These are phyloP conservation scores for Lagocephalus sceleratus DNA, from an alignment of 2,797 vertebrate genomes.

Conservation along the genomic window DNA sequence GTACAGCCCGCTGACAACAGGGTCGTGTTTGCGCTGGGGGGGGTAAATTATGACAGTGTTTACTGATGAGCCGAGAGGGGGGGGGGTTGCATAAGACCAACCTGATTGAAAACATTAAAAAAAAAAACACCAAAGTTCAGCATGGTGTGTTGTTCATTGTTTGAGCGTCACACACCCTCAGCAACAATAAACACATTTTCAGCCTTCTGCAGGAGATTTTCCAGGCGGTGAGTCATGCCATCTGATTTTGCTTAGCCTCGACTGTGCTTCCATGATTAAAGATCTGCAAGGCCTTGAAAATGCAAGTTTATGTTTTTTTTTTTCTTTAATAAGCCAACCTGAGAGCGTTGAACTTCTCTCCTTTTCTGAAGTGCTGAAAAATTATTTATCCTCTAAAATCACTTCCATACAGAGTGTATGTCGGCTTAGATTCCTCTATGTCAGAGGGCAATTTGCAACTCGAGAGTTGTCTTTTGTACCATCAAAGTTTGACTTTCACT, in stretches of 20 bases:
- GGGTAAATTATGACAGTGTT: conserved; percentile 74
- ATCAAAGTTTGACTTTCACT: conserved; percentile 6
- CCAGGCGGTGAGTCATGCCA: conserved; percentile 48
- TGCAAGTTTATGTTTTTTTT: conserved; percentile 20
- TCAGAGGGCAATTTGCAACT: conserved; percentile 10
- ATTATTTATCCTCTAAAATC: conserved; percentile 12
- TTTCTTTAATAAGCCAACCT: conserved; percentile 20
- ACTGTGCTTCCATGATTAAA: conserved; percentile 32
- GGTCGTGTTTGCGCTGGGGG: conserved; percentile 78
- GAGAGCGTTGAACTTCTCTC: conserved; percentile 19
- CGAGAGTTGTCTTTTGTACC: conserved; percentile 4
- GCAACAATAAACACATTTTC: conserved; percentile 27
- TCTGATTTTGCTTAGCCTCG: conserved; percentile 40
- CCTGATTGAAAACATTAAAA: neutral
- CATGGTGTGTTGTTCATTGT: conserved; percentile 15
- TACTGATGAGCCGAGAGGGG: conserved; percentile 30
- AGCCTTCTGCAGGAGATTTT: conserved; percentile 34
- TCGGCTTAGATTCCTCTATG: conserved; percentile 3
- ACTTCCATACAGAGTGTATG: neutral
- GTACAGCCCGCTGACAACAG: conserved; percentile 65
- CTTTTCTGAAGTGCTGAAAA: conserved; percentile 17
- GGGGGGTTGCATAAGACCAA: conserved; percentile 10
- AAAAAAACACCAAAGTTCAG: conserved; percentile 1
- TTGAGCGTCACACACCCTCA: conserved; percentile 25
- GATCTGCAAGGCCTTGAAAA: conserved; percentile 41